Conservation (phyloP, 2,888 invertebrate species). For the Scelioninae gen. 2 region DNA sequence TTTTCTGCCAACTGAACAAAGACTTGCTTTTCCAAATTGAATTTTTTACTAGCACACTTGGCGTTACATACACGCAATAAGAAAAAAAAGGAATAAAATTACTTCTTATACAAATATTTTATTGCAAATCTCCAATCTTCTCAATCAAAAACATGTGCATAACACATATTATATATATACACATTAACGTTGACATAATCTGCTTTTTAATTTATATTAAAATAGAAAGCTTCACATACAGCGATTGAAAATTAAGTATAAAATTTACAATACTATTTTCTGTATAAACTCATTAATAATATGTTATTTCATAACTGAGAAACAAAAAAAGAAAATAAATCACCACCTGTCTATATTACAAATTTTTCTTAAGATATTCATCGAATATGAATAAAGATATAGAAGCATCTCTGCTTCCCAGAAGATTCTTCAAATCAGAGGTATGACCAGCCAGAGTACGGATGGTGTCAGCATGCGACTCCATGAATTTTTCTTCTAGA, state of each 20-base stretch:
- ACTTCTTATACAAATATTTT: conserved; percentile 22
- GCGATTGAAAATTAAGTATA: conserved; percentile 4
- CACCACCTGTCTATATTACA: conserved; percentile 62
- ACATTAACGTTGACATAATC: conserved; percentile 1
- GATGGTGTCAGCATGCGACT: conserved; percentile 81
- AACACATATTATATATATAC: conserved; percentile 37
- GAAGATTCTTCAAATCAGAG: conserved; percentile 82
- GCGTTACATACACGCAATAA: too few relatives aligned
- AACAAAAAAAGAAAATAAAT: conserved; percentile 3
- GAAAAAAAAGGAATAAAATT: not conserved
- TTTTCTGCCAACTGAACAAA: too few relatives aligned
- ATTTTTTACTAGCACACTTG: too few relatives aligned
- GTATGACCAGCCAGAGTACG: conserved; percentile 85
- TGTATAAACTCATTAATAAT: not conserved
- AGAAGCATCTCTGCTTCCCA: conserved; percentile 79
- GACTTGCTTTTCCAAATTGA: too few relatives aligned
- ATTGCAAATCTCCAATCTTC: conserved; percentile 17
- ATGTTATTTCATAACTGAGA: conserved; percentile 6
- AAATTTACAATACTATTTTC: conserved; percentile 5
- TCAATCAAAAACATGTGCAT: conserved; percentile 22
- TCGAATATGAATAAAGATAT: conserved; percentile 86
- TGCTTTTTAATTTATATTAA: not conserved
- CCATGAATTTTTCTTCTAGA: conserved; percentile 86
- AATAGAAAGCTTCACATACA: conserved; percentile 3
- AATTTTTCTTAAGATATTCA: conserved; percentile 76